Percentiles rank a stretch among this genome's conserved stretches.
Evolutionary conservation across 2,888 invertebrate species (phyloP).

Genomic region (Sialis lutaria): DNA sequence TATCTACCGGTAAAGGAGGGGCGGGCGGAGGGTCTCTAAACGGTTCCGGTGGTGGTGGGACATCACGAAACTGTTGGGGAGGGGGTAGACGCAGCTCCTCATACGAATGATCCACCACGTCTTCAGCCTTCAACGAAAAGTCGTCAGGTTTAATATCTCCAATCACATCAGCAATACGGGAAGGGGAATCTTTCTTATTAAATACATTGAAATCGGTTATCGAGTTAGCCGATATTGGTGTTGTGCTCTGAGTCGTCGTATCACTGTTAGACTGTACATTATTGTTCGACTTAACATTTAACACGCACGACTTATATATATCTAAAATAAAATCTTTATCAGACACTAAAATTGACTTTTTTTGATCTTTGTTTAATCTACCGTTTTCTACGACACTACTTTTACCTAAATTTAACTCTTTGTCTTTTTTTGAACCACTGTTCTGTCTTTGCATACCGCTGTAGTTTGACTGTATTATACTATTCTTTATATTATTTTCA

Average conservation of each 20-base stretch:
- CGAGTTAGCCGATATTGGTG: background rate
- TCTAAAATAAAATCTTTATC: conserved; percentile 5
- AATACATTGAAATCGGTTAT: too few species aligned
- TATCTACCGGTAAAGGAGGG: conserved; percentile 35
- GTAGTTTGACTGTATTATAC: background rate
- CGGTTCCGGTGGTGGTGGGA: conserved; percentile 53
- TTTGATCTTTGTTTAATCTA: background rate
- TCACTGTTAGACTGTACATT: background rate
- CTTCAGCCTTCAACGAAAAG: conserved; percentile 1
- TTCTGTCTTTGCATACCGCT: background rate
- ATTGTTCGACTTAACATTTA: background rate
- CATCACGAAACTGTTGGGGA: conserved; percentile 71
- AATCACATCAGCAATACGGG: background rate
- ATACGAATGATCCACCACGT: conserved; percentile 37
- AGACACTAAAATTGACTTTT: conserved; percentile 4
- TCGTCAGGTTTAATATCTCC: conserved; percentile 6
- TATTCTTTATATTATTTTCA: conserved; percentile 17
- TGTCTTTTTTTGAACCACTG: background rate
- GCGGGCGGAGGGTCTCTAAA: conserved; percentile 26
- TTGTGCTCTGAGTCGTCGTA: background rate
- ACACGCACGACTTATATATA: background rate
- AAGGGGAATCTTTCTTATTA: background rate
- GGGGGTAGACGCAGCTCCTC: conserved; percentile 54
- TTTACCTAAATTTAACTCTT: background rate
- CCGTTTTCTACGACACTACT: background rate